phyloP scores from a whole-genome alignment of 2,888 invertebrate genomes.

The Heterodera filipjevi region DNA sequence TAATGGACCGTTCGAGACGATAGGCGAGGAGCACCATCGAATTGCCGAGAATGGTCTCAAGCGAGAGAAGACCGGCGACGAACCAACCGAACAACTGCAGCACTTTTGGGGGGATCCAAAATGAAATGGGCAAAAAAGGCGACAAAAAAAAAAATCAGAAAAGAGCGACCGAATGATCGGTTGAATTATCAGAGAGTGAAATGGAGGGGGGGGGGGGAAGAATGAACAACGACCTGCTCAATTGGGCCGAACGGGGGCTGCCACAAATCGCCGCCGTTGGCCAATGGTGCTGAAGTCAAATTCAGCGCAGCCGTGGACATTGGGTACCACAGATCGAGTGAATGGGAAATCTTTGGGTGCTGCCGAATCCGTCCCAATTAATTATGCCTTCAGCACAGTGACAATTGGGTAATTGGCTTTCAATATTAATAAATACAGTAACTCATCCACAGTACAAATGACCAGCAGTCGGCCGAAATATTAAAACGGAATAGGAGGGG shows the following conservation, averaged over 20 bases:
- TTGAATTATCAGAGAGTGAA: not conserved
- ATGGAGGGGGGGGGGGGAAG: not conserved
- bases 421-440: no score
- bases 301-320: not conserved
- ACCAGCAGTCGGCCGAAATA: no score
- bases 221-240: slow-evolving; percentile 26
- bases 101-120: no score
- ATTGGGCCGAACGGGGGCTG: slow-evolving; percentile 39
- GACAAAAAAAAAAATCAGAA: not conserved
- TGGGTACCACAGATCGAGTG: no score
- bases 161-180: not conserved
- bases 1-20: slow-evolving; percentile 60
- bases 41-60: slow-evolving; percentile 64
- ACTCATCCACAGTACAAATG: no score
- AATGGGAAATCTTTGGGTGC: no score
- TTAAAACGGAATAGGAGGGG: not conserved
- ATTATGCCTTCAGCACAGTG: no score
- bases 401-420: no score
- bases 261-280: slow-evolving; percentile 35
- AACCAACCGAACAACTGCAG: slow-evolving; percentile 59
- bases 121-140: not conserved
- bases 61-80: slow-evolving; percentile 50
- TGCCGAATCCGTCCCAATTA: no score
- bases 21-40: slow-evolving; percentile 64
- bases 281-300: slow-evolving; percentile 7